Evolutionary conservation across 2,797 vertebrate genomes (phyloP).

Genomic region (Vipera latastei): DNA sequence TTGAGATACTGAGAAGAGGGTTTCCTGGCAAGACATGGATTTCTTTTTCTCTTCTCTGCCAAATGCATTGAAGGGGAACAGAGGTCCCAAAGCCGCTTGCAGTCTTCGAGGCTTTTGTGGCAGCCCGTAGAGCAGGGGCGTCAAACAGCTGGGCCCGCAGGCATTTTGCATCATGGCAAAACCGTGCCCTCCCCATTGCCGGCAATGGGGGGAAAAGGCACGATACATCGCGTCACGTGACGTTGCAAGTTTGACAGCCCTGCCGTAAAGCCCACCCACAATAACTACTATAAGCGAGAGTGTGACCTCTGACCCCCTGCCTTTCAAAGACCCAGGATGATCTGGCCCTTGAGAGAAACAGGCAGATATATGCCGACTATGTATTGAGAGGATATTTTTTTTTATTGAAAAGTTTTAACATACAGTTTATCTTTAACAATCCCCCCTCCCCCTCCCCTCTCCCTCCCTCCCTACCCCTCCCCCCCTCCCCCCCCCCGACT

Average conservation of each 20-base stretch:
- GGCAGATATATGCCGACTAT: not conserved
- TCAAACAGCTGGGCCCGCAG: too few relatives aligned
- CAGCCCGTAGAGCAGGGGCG: not conserved
- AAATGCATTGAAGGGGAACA: not conserved
- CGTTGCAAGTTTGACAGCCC: too few relatives aligned
- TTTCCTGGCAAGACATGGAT: not conserved
- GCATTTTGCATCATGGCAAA: too few relatives aligned
- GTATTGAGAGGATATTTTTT: too few relatives aligned
- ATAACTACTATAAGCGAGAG: not conserved
- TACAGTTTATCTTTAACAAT: too few relatives aligned
- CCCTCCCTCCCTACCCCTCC: too few relatives aligned
- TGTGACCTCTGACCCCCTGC: not conserved
- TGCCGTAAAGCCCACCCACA: not conserved
- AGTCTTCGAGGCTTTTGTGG: not conserved
- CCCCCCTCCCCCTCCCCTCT: too few relatives aligned
- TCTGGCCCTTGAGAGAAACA: not conserved
- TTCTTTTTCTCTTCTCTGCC: not conserved
- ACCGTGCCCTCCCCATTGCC: too few relatives aligned
- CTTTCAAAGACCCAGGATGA: not conserved
- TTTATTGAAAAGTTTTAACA: too few relatives aligned
- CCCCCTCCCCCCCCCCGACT: too few relatives aligned
- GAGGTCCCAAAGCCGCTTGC: not conserved
- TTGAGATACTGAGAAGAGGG: not conserved
- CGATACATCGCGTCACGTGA: too few relatives aligned
- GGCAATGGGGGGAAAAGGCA: too few relatives aligned